phyloP scores from a whole-genome alignment of 2,888 invertebrate species.

The Cheilosia scutellata region DNA sequence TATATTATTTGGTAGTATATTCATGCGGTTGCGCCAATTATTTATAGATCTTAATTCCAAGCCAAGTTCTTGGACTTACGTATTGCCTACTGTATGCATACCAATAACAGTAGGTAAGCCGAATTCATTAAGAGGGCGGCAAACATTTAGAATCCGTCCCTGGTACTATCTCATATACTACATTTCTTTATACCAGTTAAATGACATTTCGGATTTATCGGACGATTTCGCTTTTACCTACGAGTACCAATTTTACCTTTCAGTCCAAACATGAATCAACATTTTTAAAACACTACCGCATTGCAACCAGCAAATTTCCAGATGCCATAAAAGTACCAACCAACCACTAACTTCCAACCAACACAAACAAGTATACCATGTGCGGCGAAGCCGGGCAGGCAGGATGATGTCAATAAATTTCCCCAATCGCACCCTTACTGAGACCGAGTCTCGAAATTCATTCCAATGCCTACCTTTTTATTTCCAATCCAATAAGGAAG shows the following conservation, averaged over 20 bases:
- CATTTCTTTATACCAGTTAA: slow-evolving; percentile 9
- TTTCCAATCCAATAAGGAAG: slow-evolving; percentile 30
- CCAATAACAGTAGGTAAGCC: too few species aligned
- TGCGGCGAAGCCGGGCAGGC: not conserved
- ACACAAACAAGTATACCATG: slow-evolving; percentile 3
- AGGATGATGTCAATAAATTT: slow-evolving; percentile 23
- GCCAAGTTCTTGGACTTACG: too few species aligned
- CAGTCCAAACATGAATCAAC: slow-evolving; percentile 28
- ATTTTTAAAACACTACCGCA: slow-evolving; percentile 41
- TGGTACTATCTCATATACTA: too few species aligned
- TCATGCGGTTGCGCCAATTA: too few species aligned
- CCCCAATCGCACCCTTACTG: slow-evolving; percentile 19
- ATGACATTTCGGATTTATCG: slow-evolving; percentile 8
- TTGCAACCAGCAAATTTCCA: slow-evolving; percentile 34
- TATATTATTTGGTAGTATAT: too few species aligned
- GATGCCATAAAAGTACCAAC: slow-evolving; percentile 45
- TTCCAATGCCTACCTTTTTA: slow-evolving; percentile 12
- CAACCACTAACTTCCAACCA: slow-evolving; percentile 7
- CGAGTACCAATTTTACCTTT: not conserved
- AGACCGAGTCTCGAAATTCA: slow-evolving; percentile 43
- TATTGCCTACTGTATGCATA: too few species aligned
- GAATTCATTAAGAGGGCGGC: too few species aligned
- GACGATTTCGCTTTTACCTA: not conserved
- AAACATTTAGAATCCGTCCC: too few species aligned
- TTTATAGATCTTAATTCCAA: too few species aligned